Base-by-base conservation (phyloP, 92 coral and sea anemone genomes). In the Scolanthus callimorphus region DNA sequence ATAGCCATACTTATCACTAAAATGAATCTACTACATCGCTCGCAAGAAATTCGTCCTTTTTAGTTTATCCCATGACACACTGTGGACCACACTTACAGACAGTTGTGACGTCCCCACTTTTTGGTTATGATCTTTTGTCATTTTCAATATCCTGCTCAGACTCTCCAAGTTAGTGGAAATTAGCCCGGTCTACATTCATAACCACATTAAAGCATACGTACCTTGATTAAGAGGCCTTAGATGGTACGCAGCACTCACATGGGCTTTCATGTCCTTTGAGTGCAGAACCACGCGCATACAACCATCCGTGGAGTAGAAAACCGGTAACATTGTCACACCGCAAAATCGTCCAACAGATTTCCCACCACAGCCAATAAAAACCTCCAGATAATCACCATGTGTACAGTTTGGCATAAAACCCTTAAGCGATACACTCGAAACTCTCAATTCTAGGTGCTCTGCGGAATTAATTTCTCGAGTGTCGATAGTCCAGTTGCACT, bases 291-390 rank as follows among this genome's bases (percentile, higher is more conserved):
- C 44, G 39, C 51, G 63, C 60, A 80, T 63, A 28, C 86, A 80
- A 17, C 77, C 76, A 44, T 80, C 86, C 8, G 71, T 20, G 1
- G 86, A 80, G 56, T 73, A 80, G 2, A 80, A 51, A 1, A 67
- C 51, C 28, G 86, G 86, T 3, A 73, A 47, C 0, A 63, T 30
- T 4, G 39, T 48, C 46, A 60, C 61, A 2, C 81, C 86, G 50
- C 86, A 80, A 21, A 73, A 80, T 37, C 67, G 63, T 3, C 86
- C 86, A 39, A 73, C 27, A 8, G 86, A 73, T 4, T 49, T 55
- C 2, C 26, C 65, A 31, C 22, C 47, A 31, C 86, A 80, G 8
- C 86, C 86, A 28, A 80, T 41, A 0, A 80, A 73, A 8, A 80
- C 39, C 39, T 80, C 81, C 0, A 80, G 31, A 24, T 66, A 60